A percentile compares a stretch with the other conserved stretches of the same genome.
Evolutionary conservation across 2,113 vertebrate genomes (phyloP).

Genomic region (Arothron firmamentum): DNA sequence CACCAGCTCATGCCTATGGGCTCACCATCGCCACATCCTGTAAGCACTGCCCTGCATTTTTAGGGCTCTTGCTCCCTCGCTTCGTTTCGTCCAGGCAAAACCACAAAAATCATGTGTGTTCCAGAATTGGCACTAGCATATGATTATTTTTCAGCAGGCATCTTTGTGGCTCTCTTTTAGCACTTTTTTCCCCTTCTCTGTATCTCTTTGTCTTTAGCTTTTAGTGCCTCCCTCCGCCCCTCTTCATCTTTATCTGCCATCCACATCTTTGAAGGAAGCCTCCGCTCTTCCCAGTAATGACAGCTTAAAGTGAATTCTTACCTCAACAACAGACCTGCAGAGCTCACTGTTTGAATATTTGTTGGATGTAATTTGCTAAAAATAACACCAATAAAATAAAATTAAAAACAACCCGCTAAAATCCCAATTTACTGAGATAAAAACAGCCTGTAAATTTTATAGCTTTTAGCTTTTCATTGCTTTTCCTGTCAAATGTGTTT

Average conservation of each 20-base stretch:
- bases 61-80: slow-evolving; percentile 3
- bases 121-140: neutral
- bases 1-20: slow-evolving; percentile 32
- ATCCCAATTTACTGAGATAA: slow-evolving; percentile 58
- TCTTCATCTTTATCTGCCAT: slow-evolving; percentile 23
- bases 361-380: slow-evolving; percentile 70
- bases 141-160: neutral
- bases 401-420: slow-evolving; percentile 52
- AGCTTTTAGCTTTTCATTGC: slow-evolving; percentile 7
- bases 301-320: slow-evolving; percentile 65
- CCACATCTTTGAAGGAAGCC: slow-evolving; percentile 47
- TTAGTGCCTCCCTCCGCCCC: neutral
- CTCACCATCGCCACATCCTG: slow-evolving; percentile 54
- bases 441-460: slow-evolving; percentile 49
- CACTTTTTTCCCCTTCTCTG: neutral
- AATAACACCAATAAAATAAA: slow-evolving; percentile 68
- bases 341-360: slow-evolving; percentile 51
- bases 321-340: slow-evolving; percentile 38
- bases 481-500: slow-evolving; percentile 15
- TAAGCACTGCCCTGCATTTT: slow-evolving; percentile 18
- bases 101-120: neutral
- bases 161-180: neutral
- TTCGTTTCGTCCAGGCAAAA: neutral
- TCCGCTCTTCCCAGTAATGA: slow-evolving; percentile 52
- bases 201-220: neutral